Evolutionary conservation across 2,888 invertebrate species (phyloP).

Genomic region (Megastigmus dorsalis): DNA sequence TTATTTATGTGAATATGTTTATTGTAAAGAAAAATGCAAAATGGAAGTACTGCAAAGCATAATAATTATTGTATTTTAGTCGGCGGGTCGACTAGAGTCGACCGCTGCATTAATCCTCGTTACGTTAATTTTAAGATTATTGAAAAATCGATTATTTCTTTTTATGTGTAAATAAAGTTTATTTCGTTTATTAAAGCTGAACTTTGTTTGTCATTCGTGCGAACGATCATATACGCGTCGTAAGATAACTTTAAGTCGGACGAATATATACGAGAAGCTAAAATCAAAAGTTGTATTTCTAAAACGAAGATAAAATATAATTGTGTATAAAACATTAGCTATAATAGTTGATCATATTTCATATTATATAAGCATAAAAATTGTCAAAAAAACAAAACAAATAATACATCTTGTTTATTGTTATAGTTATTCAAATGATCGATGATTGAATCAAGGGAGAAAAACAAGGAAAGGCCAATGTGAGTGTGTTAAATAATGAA

Average conservation of each 20-base stretch:
- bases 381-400: neutral
- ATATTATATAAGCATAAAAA: neutral
- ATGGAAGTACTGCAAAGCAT: neutral
- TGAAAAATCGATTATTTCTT: constrained; percentile 26
- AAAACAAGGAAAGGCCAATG: neutral
- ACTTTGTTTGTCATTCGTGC: neutral
- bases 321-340: too few relatives aligned
- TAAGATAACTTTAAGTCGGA: neutral
- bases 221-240: neutral
- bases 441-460: neutral
- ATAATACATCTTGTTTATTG: neutral
- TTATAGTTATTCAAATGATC: neutral
- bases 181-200: constrained; percentile 29
- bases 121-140: constrained; percentile 38
- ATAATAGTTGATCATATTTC: too few relatives aligned
- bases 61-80: constrained; percentile 19
- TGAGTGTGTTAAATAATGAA: constrained; percentile 11
- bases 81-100: neutral
- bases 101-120: constrained; percentile 37
- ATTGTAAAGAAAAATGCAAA: constrained; percentile 12
- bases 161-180: constrained; percentile 54
- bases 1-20: constrained; percentile 40
- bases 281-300: too few relatives aligned
- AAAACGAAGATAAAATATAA: too few relatives aligned
- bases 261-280: too few relatives aligned